Evolutionary conservation across 2,797 vertebrate species (phyloP).

Genomic region (Eulemur coronatus): DNA sequence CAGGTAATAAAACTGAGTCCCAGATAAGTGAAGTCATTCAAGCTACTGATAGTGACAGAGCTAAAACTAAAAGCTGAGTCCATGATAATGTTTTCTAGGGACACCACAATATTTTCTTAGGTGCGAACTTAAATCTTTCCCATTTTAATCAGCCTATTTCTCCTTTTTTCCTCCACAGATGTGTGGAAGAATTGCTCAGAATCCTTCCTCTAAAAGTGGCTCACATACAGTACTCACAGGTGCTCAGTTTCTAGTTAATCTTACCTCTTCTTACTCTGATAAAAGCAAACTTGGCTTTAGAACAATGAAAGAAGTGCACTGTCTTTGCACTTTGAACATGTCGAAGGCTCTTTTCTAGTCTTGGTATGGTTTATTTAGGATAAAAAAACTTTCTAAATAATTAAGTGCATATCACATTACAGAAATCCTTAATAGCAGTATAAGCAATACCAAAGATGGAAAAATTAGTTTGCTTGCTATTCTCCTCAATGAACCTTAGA

Average conservation of each 20-base stretch:
- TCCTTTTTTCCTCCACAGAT: neutral
- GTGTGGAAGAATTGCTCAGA: neutral
- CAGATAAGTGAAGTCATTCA: neutral
- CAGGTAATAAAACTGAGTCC: neutral
- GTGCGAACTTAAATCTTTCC: neutral
- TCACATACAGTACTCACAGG: neutral
- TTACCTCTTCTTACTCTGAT: neutral
- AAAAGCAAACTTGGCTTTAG: neutral
- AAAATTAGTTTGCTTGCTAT: neutral
- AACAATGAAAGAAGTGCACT: neutral
- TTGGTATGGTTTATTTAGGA: neutral
- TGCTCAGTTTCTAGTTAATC: neutral
- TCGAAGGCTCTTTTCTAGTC: neutral
- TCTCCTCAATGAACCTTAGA: neutral
- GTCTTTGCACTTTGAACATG: neutral
- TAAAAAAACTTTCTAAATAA: neutral
- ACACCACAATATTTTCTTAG: neutral
- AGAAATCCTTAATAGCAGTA: neutral
- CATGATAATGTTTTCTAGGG: neutral
- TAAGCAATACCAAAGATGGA: neutral
- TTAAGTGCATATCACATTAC: neutral
- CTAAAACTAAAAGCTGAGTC: neutral
- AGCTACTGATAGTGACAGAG: neutral
- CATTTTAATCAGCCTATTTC: neutral
- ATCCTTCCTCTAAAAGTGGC: neutral